Evolutionary conservation across 2,797 vertebrate species (phyloP).

Genomic region (Lepus townsendii): DNA sequence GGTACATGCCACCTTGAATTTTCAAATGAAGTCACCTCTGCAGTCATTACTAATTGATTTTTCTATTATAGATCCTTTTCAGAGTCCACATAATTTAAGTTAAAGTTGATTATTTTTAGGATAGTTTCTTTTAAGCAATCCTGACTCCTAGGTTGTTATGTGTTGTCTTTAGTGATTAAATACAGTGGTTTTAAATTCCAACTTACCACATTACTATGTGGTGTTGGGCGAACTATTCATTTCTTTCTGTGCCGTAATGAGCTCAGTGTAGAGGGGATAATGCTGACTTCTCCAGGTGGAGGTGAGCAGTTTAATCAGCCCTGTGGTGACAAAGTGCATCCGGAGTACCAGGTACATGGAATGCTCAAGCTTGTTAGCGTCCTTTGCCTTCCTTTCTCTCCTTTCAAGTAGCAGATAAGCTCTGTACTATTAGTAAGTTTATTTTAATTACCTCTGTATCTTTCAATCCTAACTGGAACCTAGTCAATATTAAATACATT

Average conservation of each 20-base stretch:
- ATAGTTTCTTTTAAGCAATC: slow-evolving; percentile 19
- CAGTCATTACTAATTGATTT: slow-evolving; percentile 44
- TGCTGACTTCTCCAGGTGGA: neutral
- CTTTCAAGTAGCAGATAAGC: neutral
- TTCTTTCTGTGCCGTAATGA: neutral
- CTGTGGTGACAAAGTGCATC: neutral
- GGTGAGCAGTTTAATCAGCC: neutral
- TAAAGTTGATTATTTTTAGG: slow-evolving; percentile 42
- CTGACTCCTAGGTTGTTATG: neutral
- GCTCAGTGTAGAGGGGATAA: neutral
- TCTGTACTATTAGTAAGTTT: neutral
- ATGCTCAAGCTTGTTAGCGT: neutral
- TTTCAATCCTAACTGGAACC: slow-evolving; percentile 1
- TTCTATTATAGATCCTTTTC: neutral
- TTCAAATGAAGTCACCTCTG: slow-evolving; percentile 6
- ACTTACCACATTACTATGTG: neutral
- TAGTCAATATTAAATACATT: neutral
- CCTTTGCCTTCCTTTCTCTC: neutral
- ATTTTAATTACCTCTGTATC: slow-evolving; percentile 36
- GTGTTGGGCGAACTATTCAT: neutral
- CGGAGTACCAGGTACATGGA: neutral
- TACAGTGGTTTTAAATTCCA: neutral
- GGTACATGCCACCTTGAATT: neutral
- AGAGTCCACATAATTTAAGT: neutral
- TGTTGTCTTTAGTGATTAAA: neutral